Evolutionary conservation across 2,797 vertebrate species (phyloP), one percentile per base, ranked within the genome.

Genomic region (Oreortyx pictus): DNA sequence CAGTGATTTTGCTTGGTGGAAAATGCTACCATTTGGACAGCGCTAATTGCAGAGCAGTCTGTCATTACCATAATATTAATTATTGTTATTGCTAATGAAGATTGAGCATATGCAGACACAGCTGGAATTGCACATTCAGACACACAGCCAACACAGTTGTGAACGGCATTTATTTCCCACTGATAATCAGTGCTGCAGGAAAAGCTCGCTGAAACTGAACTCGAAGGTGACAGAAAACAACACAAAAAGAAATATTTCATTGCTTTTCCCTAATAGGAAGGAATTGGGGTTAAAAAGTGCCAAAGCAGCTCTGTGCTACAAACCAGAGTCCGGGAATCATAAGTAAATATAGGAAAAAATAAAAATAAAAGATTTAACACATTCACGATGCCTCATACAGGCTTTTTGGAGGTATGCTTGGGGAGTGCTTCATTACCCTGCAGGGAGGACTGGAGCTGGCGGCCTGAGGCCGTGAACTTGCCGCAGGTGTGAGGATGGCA

Each of bases 391-490:
- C 72, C 68, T 44, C 49, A 82, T 62, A 62, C 67, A 39, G 79
- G 15, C 39, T 90, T 90, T 94, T 94, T 89, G 46, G 24, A 80
- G 41, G 60, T 62, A 68, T 35, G 23, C 75, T 77, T 81, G 46
- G 62, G 1, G 2, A 85, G 18, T 24, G 82, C 90, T 90, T 77
- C 19, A 24, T 77, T 79, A 52, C 17, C 60, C 31, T 14, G 78
- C 64, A 79, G 57, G 72, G 61, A 93, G 81, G 74, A 88, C 91
- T 68, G 25, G 88, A 31, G 15, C 57, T 52, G 13, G 37, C 2
- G 13, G 57, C 24, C 8, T 5, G 41, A 82, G 83, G 86, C 93
- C 57, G 25, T 96, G 96, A 96, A 96, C 95, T 94, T 96, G 96
- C 90, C 70, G 43, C 84, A 39, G 87, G 94, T 90, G 50, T 70